These are phyloP conservation scores for Centropus bengalensis DNA, from an alignment of 2,113 vertebrate genomes.

Conservation along the genomic window DNA sequence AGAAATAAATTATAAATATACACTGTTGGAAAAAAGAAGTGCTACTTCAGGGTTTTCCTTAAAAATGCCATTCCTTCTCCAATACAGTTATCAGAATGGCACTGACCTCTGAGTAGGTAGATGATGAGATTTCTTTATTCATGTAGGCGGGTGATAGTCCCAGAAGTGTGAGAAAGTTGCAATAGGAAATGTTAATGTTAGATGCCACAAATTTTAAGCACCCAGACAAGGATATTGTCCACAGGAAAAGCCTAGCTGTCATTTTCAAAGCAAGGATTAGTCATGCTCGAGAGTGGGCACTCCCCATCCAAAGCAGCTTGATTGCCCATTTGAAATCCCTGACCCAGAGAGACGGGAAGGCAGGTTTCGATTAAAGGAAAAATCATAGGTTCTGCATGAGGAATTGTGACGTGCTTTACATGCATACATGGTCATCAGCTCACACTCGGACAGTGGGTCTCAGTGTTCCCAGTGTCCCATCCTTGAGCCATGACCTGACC, in stretches of 20 bases:
- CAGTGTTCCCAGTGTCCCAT: accelerated
- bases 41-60: not conserved
- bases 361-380: not conserved
- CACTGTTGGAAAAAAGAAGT: not conserved
- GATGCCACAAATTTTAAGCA: not conserved
- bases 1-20: not conserved
- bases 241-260: not conserved
- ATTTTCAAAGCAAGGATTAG: not conserved
- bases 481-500: not conserved
- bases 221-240: not conserved
- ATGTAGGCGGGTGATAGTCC: not conserved
- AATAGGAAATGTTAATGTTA: not conserved
- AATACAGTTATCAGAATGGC: not conserved
- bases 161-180: not conserved
- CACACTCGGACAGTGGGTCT: not conserved
- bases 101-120: not conserved
- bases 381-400: not conserved
- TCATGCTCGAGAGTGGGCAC: not conserved
- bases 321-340: not conserved
- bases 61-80: not conserved
- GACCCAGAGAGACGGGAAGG: not conserved
- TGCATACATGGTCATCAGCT: not conserved
- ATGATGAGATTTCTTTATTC: not conserved
- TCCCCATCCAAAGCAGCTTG: not conserved
- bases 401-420: not conserved